Evolutionary conservation across 2,113 vertebrate genomes (phyloP).

Genomic region (Gasterosteus nipponicus): DNA sequence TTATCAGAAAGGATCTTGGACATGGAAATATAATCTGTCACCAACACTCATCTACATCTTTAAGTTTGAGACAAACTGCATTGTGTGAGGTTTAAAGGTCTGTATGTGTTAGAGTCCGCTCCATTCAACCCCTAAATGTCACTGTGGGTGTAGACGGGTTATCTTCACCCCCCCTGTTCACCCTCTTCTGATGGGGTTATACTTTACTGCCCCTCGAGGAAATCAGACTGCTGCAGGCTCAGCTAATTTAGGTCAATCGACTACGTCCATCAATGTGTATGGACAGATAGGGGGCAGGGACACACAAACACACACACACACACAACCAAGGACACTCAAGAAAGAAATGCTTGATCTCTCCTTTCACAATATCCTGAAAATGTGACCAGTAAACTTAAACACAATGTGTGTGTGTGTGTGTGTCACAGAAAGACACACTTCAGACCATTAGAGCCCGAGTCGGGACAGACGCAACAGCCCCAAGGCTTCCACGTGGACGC

Average conservation of each 20-base stretch:
- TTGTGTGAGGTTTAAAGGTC: conserved; percentile 6
- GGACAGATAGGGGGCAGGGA: conserved; percentile 43
- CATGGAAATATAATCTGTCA: background rate
- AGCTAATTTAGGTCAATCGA: conserved; percentile 68
- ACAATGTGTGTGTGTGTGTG: background rate
- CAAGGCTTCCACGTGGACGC: conserved; percentile 9
- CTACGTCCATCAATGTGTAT: conserved; percentile 41
- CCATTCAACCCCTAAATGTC: conserved; percentile 58
- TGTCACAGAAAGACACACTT: conserved; percentile 1
- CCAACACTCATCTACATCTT: background rate
- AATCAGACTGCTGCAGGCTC: conserved; percentile 56
- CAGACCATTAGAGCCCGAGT: conserved; percentile 43
- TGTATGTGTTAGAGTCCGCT: background rate
- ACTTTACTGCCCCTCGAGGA: conserved; percentile 46
- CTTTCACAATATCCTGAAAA: background rate
- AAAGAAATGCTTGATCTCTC: background rate
- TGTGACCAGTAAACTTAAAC: background rate
- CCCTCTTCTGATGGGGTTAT: conserved; percentile 3
- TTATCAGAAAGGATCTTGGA: background rate
- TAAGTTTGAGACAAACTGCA: background rate
- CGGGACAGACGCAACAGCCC: conserved; percentile 49
- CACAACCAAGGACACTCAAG: background rate
- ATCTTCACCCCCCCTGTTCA: conserved; percentile 20
- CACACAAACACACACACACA: background rate
- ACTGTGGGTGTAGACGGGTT: conserved; percentile 15